Conservation (phyloP, 1,140 invertebrate genomes). For the Hylaeus volcanicus region DNA sequence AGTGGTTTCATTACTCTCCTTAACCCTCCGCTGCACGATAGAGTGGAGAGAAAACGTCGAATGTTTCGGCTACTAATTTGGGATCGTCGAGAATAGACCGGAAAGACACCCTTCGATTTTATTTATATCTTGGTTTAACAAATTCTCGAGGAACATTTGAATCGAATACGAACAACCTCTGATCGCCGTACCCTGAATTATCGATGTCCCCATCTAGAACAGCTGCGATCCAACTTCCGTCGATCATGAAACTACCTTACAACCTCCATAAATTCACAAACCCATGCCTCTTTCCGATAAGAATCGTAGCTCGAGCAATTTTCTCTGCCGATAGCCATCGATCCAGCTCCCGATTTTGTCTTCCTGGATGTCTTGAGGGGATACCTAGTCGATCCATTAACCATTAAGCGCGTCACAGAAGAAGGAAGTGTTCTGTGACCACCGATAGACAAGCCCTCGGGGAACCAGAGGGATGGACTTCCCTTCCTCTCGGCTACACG, state of each 20-base stretch:
- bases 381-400: slow-evolving; percentile 44
- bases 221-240: no score
- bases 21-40: no score
- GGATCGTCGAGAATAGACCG: no score
- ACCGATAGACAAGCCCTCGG: slow-evolving; percentile 24
- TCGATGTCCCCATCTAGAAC: neutral
- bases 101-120: no score
- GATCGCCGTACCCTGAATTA: neutral
- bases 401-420: slow-evolving; percentile 32
- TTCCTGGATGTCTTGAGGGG: slow-evolving; percentile 19
- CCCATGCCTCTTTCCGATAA: neutral
- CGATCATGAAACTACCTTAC: neutral
- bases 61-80: no score
- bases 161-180: no score
- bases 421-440: slow-evolving; percentile 38
- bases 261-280: neutral
- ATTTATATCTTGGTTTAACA: no score
- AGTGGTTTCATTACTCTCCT: neutral
- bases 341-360: neutral
- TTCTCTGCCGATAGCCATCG: slow-evolving; percentile 9
- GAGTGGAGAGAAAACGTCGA: no score
- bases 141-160: no score
- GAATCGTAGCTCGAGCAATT: slow-evolving; percentile 26
- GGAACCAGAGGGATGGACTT: slow-evolving; percentile 1
- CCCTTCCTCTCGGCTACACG: neutral